These are phyloP conservation scores for Drosophila antonietae DNA, from an alignment of 2,888 invertebrate species.

Conservation along the genomic window DNA sequence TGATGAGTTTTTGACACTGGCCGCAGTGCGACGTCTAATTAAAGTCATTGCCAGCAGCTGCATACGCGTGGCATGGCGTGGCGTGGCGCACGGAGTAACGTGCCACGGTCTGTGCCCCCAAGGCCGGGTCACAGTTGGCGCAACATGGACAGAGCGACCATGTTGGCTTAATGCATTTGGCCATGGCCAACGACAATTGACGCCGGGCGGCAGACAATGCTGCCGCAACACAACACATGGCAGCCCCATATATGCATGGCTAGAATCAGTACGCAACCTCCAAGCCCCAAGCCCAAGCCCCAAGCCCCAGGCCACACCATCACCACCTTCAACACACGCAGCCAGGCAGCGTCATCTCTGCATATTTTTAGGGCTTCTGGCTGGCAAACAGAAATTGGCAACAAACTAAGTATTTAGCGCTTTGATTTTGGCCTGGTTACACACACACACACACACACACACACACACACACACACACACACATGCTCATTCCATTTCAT, in stretches of 20 bases:
- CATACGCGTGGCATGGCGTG: slow-evolving; percentile 13
- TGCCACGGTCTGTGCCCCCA: slow-evolving; percentile 32
- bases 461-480: not conserved
- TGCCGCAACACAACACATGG: slow-evolving; percentile 17
- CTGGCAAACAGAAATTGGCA: slow-evolving; percentile 37
- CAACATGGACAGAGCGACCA: slow-evolving; percentile 55
- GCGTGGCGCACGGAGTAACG: not conserved
- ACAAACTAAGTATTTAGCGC: slow-evolving; percentile 70
- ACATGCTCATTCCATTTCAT: slow-evolving; percentile 4
- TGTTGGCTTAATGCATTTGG: slow-evolving; percentile 56
- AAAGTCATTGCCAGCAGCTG: slow-evolving; percentile 76
- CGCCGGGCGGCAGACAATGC: slow-evolving; percentile 34
- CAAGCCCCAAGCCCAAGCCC: too few relatives aligned
- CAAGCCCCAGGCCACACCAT: too few relatives aligned
- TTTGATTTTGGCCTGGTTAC: slow-evolving; percentile 35
- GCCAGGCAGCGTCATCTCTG: not conserved
- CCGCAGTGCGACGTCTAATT: slow-evolving; percentile 56
- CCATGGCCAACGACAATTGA: slow-evolving; percentile 44
- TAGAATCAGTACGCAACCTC: too few relatives aligned
- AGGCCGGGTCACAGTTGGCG: slow-evolving; percentile 77
- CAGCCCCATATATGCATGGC: not conserved
- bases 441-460: slow-evolving; percentile 5
- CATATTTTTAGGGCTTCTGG: slow-evolving; percentile 75
- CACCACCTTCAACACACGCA: not conserved
- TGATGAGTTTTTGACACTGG: slow-evolving; percentile 65